Evolutionary conservation across 2,888 invertebrate species (phyloP).

Genomic region (Leptinotarsa peninsularis): DNA sequence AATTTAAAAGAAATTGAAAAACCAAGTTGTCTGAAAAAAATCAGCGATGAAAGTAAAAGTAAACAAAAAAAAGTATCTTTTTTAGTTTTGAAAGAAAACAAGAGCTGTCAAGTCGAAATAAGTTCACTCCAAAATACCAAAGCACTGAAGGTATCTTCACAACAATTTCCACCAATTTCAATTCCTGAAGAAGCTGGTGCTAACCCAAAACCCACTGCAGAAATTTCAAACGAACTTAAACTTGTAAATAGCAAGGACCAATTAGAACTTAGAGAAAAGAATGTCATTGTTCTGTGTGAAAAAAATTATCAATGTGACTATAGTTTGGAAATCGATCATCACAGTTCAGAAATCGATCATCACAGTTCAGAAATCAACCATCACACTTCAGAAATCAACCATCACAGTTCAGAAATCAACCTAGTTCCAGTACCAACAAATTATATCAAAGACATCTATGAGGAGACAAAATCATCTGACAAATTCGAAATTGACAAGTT

Average conservation of each 20-base stretch:
- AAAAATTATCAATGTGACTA: background rate
- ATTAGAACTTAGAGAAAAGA: conserved; percentile 16
- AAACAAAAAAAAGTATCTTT: conserved; percentile 50
- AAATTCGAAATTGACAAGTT: conserved; percentile 27
- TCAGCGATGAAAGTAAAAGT: conserved; percentile 31
- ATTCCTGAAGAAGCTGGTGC: conserved; percentile 1
- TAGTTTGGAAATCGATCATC: conserved; percentile 3
- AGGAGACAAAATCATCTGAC: conserved; percentile 28
- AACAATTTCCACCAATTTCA: conserved; percentile 32
- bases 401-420: conserved; percentile 10
- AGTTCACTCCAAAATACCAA: conserved; percentile 42
- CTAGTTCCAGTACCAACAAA: background rate
- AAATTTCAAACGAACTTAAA: conserved; percentile 15
- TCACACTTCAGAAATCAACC: conserved; percentile 2
- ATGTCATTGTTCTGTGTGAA: conserved; percentile 17
- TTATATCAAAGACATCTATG: conserved; percentile 19
- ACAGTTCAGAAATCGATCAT: background rate
- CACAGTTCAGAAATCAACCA: background rate
- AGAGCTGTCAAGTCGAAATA: conserved; percentile 42
- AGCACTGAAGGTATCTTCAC: conserved; percentile 26
- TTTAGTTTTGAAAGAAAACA: conserved; percentile 46
- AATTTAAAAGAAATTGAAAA: conserved; percentile 29
- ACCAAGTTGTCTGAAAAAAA: conserved; percentile 43
- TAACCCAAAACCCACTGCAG: background rate
- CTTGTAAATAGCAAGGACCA: background rate